phyloP scores from a whole-genome alignment of 1,140 invertebrate genomes.

The Luehdorfia chinensis region DNA sequence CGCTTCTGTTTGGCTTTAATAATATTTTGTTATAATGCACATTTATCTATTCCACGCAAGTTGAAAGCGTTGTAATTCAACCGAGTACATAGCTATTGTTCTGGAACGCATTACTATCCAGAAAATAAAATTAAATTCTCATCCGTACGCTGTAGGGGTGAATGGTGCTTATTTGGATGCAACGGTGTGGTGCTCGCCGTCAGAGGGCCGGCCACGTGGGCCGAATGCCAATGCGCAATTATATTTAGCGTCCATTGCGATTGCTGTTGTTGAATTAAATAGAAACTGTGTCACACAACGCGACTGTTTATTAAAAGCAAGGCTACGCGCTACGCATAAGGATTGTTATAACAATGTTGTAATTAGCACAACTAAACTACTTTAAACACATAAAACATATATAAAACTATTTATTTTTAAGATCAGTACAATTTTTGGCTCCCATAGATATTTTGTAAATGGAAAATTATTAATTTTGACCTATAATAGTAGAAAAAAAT shows the following conservation, averaged over 20 bases:
- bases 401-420: too few species aligned
- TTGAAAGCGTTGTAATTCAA: constrained; percentile 31
- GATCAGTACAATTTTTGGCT: too few species aligned
- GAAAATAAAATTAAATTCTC: constrained; percentile 66
- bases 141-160: constrained; percentile 58
- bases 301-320: constrained; percentile 3
- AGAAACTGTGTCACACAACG: constrained; percentile 50
- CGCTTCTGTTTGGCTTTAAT: too few species aligned
- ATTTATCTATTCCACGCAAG: constrained; percentile 38
- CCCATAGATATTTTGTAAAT: too few species aligned
- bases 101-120: constrained; percentile 62
- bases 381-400: too few species aligned
- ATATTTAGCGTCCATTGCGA: constrained; percentile 63
- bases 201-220: constrained; percentile 42
- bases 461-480: too few species aligned
- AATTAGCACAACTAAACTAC: too few species aligned
- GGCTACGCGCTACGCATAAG: constrained; percentile 8
- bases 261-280: constrained; percentile 52
- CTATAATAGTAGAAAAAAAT: too few species aligned
- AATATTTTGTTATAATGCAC: too few species aligned
- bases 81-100: constrained; percentile 51
- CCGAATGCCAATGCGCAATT: constrained; percentile 65
- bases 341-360: too few species aligned
- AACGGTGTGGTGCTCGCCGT: constrained; percentile 42
- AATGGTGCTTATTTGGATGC: constrained; percentile 61